phyloP scores from a whole-genome alignment of 2,113 vertebrate genomes.

The Girardinichthys multiradiatus region DNA sequence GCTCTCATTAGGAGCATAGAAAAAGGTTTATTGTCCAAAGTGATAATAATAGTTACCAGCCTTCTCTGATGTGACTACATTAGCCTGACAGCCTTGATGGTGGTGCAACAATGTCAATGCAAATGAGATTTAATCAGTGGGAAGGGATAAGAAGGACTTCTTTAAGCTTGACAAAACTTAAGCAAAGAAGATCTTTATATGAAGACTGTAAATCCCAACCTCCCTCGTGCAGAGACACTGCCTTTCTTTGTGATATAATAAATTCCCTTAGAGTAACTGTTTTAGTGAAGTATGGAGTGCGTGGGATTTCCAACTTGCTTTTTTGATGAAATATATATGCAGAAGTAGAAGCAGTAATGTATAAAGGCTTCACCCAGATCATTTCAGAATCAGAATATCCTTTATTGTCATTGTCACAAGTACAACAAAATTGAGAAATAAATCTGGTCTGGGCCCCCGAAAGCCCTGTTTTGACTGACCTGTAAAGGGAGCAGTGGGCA shows the following conservation, averaged over 20 bases:
- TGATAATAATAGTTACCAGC: background rate
- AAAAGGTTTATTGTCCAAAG: conserved; percentile 1
- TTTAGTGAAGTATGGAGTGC: conserved; percentile 11
- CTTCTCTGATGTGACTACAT: conserved; percentile 17
- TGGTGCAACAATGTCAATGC: conserved; percentile 16
- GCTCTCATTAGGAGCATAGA: conserved; percentile 6
- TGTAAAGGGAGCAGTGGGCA: conserved; percentile 28
- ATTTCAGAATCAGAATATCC: too few species aligned
- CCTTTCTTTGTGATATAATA: conserved; percentile 4
- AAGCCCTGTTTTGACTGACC: conserved; percentile 45
- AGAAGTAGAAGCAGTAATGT: background rate
- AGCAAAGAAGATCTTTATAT: conserved; percentile 19
- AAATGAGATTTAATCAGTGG: conserved; percentile 37
- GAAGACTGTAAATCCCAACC: conserved; percentile 17
- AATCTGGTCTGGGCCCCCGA: too few species aligned
- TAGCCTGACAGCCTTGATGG: conserved; percentile 16
- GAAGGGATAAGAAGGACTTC: conserved; percentile 29
- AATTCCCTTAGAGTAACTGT: background rate
- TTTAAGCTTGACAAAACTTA: conserved; percentile 19
- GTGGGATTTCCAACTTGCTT: background rate
- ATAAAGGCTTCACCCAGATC: background rate
- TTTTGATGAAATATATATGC: conserved; percentile 7
- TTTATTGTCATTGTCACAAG: too few species aligned
- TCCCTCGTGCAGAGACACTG: conserved; percentile 3
- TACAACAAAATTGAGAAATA: too few species aligned